These are phyloP conservation scores for Eremobia ochroleuca DNA, from an alignment of 2,888 invertebrate species.

Conservation along the genomic window DNA sequence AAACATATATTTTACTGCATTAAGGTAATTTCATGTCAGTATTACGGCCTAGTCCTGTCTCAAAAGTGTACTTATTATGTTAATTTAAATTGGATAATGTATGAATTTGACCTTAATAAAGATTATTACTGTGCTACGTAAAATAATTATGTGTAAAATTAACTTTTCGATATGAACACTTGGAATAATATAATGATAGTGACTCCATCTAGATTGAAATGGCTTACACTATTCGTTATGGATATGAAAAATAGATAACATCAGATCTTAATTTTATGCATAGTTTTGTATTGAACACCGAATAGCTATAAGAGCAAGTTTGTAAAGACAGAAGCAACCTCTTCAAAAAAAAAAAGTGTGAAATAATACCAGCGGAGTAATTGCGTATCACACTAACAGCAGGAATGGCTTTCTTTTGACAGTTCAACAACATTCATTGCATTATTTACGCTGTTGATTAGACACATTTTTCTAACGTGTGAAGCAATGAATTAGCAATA, in stretches of 20 bases:
- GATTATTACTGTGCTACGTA: conserved; percentile 42
- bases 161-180: conserved; percentile 54
- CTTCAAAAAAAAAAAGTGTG: neutral
- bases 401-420: no score
- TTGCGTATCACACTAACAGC: no score
- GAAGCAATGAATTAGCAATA: no score
- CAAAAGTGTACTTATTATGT: conserved; percentile 49
- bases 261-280: conserved; percentile 16
- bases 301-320: conserved; percentile 5
- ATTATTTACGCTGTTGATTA: no score
- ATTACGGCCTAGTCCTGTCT: conserved; percentile 21
- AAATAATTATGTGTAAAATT: conserved; percentile 66
- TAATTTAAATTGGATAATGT: conserved; percentile 57
- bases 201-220: conserved; percentile 36
- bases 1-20: conserved; percentile 57
- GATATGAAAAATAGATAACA: conserved; percentile 33
- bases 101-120: conserved; percentile 45
- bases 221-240: conserved; percentile 40
- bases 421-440: no score
- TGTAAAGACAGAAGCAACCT: neutral
- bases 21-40: conserved; percentile 33
- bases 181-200: conserved; percentile 32
- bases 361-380: neutral
- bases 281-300: conserved; percentile 18
- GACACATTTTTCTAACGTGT: no score